Percentiles rank a stretch among this genome's conserved stretches.
Conservation (phyloP, 2,888 invertebrate genomes). For the Seira ritae region DNA sequence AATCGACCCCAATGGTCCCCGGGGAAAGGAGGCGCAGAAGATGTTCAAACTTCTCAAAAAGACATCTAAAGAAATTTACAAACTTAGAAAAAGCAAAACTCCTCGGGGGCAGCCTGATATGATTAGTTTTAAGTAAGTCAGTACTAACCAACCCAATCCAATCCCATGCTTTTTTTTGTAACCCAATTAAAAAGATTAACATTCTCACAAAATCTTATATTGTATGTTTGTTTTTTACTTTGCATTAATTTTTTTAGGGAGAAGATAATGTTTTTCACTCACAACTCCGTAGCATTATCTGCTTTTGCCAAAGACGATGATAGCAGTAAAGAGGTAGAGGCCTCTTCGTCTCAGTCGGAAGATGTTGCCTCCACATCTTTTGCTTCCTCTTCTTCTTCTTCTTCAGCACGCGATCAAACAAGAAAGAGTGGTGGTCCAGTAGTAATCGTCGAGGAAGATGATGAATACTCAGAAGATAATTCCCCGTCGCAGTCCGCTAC, state of each 20-base stretch:
- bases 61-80: conserved; percentile 94
- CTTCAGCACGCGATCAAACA: not conserved
- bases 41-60: conserved; percentile 89
- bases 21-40: conserved; percentile 75
- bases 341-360: not conserved
- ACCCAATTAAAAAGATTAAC: no score
- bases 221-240: no score
- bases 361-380: conserved; percentile 25
- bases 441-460: conserved; percentile 51
- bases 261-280: conserved; percentile 97
- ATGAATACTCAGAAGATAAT: not conserved
- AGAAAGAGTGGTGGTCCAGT: conserved; percentile 6
- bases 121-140: conserved; percentile 92
- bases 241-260: conserved; percentile 85
- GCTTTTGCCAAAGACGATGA: conserved; percentile 60
- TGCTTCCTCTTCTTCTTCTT: conserved; percentile 44
- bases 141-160: not conserved
- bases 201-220: no score
- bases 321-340: conserved; percentile 30
- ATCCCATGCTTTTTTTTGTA: no score
- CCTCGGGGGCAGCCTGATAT: conserved; percentile 84
- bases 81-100: conserved; percentile 86
- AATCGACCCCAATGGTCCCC: conserved; percentile 62
- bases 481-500: no score
- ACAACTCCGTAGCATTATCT: conserved; percentile 61